Percentiles rank a stretch among this genome's conserved stretches.
These are phyloP conservation scores for Bombus impatiens DNA, from an alignment of 1,140 invertebrate species.

Conservation along the genomic window DNA sequence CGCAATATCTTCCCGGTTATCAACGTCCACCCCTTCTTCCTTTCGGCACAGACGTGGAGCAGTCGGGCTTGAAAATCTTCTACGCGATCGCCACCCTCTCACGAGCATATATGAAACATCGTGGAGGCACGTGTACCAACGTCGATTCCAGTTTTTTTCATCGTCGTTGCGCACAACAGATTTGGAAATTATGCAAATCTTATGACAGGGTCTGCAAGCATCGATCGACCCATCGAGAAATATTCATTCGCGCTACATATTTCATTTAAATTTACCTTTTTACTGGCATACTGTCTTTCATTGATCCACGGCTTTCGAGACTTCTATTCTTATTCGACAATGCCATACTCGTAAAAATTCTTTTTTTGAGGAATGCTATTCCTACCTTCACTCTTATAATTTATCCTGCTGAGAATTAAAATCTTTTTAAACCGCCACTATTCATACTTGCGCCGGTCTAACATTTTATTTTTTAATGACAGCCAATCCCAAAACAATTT, in stretches of 20 bases:
- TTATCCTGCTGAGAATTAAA: too few relatives aligned
- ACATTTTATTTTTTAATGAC: too few relatives aligned
- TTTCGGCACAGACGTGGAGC: background rate
- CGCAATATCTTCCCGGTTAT: constrained; percentile 65
- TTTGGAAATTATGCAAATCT: constrained; percentile 80
- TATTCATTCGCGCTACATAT: constrained; percentile 60
- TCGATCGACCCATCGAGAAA: constrained; percentile 65
- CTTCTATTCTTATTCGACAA: too few relatives aligned
- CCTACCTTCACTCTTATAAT: too few relatives aligned
- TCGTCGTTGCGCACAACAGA: constrained; percentile 67
- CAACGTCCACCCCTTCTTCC: constrained; percentile 12
- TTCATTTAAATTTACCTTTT: too few relatives aligned
- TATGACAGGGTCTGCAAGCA: constrained; percentile 47
- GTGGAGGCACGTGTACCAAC: constrained; percentile 46
- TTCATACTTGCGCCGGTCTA: too few relatives aligned
- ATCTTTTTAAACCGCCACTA: too few relatives aligned
- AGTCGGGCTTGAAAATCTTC: constrained; percentile 36
- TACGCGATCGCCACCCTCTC: constrained; percentile 28
- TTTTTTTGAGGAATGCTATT: too few relatives aligned
- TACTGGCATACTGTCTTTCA: too few relatives aligned
- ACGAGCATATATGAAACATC: background rate
- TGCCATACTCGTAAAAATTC: too few relatives aligned
- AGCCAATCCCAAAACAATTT: too few relatives aligned
- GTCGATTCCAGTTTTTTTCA: constrained; percentile 69
- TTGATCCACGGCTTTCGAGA: too few relatives aligned